Evolutionary conservation across 2,113 vertebrate genomes (phyloP), one percentile per base, ranked within the genome.

Genomic region (Argyrosomus japonicus): DNA sequence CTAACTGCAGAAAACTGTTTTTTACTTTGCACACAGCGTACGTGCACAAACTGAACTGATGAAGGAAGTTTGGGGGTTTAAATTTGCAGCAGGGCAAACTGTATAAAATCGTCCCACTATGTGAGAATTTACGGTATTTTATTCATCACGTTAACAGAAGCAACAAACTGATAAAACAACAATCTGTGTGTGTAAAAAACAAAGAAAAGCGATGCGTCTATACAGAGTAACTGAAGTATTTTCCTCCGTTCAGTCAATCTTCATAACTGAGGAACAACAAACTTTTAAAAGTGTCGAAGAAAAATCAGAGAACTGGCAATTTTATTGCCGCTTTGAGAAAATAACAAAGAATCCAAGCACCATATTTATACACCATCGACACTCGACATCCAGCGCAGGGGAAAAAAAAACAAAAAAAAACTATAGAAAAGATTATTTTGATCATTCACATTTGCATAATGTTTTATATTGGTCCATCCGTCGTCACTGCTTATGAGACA

Each of bases 401-500:
- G n/a, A n/a, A n/a, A n/a, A n/a, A n/a, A n/a, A n/a, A 61, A 5
- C 56, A 51, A 36, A 6, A 32, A 32, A 32, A 6, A 60, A 51
- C 45, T 2, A 6, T 5, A 74, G 64, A 83, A 56, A 58, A 17
- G 48, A n/a, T n/a, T n/a, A n/a, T 23, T 60, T 25, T 68, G 43
- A 82, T 85, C 60, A 10, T 81, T 91, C 32, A 83, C 75, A 77
- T 86, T 91, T 94, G 89, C 85, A 91, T 92, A 91, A 72, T 68
- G 83, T 92, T 92, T 91, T 82, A 88, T 96, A 96, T 96, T 94
- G 94, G 96, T 97, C 96, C 96, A 96, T 97, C 96, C 95, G 92
- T 96, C 95, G 90, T 93, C 94, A 91, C 95, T 95, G 93, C 94
- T 93, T 91, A n/a, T 94, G 94, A 93, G 91, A 95, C 94, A 64